phyloP scores from a whole-genome alignment of 1,140 invertebrate species.

The Scaptomyza montana region DNA sequence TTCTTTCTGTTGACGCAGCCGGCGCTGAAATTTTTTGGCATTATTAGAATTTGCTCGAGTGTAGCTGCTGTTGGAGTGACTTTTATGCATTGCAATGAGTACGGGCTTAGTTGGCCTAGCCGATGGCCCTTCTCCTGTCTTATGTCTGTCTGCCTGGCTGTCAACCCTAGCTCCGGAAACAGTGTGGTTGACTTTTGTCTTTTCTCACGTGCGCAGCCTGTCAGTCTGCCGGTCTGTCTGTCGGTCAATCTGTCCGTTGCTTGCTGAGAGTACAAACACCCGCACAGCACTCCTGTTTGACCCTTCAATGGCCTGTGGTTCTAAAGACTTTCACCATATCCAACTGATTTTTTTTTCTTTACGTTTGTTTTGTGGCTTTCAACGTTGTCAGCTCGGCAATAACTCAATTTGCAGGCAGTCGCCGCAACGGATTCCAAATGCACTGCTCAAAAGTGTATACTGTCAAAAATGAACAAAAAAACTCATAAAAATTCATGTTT shows the following conservation, averaged over 20 bases:
- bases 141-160: constrained; percentile 21
- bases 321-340: constrained; percentile 17
- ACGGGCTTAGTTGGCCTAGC: constrained; percentile 5
- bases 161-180: constrained; percentile 52
- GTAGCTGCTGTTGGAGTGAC: constrained; percentile 22
- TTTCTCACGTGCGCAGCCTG: constrained; percentile 26
- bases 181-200: constrained; percentile 21
- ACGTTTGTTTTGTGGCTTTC: background rate
- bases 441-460: background rate
- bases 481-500: background rate
- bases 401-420: constrained; percentile 5
- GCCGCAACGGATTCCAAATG: background rate
- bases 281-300: constrained; percentile 1
- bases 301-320: background rate
- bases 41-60: constrained; percentile 60
- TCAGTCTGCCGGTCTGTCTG: constrained; percentile 14
- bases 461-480: too few relatives aligned
- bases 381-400: background rate
- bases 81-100: constrained; percentile 44
- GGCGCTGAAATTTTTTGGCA: constrained; percentile 61
- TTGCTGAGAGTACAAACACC: constrained; percentile 1
- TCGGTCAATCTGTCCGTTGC: constrained; percentile 19
- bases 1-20: constrained; percentile 6
- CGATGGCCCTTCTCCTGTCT: constrained; percentile 19
- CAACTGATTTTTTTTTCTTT: background rate